Evolutionary conservation across 2,797 vertebrate genomes (phyloP).

Genomic region (Emys orbicularis): DNA sequence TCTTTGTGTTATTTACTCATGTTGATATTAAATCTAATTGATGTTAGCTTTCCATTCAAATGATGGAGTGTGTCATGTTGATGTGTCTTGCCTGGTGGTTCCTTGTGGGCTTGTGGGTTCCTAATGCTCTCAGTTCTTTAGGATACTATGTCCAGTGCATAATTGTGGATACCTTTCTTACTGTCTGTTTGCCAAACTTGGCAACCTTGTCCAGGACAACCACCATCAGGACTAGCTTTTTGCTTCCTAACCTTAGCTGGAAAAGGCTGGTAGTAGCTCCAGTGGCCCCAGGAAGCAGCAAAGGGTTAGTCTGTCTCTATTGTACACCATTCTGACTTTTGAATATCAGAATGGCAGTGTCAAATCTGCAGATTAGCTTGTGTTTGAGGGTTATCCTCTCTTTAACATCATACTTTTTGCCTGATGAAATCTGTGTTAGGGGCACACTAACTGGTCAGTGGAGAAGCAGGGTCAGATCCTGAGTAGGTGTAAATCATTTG

Average conservation of each 20-base stretch:
- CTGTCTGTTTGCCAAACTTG: background rate
- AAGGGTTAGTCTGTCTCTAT: background rate
- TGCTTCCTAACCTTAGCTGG: background rate
- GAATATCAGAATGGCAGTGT: background rate
- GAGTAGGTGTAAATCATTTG: background rate
- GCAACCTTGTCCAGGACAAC: background rate
- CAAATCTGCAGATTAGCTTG: background rate
- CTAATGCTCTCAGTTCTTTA: background rate
- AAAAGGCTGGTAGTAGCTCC: background rate
- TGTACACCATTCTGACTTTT: background rate
- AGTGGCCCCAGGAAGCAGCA: background rate
- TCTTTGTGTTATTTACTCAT: background rate
- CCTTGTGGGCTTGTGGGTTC: fast-evolving
- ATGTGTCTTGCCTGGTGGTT: background rate
- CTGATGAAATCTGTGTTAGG: background rate
- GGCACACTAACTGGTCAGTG: background rate
- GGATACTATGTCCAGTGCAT: background rate
- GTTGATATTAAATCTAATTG: background rate
- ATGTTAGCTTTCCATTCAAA: fast-evolving
- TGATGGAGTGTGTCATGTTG: background rate
- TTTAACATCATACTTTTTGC: background rate
- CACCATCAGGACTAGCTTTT: background rate
- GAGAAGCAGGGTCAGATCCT: background rate
- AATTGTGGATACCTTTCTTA: background rate
- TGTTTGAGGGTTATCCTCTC: background rate